These are phyloP conservation scores for Archocentrus centrarchus DNA, from an alignment of 2,113 vertebrate genomes.

Conservation along the genomic window DNA sequence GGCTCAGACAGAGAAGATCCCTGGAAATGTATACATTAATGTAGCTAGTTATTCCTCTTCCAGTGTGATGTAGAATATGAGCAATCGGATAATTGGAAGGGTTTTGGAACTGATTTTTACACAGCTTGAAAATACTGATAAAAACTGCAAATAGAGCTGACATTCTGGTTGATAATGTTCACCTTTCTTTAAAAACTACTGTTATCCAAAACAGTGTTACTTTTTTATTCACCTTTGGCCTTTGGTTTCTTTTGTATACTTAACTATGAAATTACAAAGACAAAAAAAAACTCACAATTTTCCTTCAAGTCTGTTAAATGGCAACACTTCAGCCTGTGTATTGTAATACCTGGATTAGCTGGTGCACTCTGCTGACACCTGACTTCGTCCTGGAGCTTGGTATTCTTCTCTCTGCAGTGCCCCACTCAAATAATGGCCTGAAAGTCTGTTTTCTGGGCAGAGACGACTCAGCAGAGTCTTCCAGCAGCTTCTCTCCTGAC, in stretches of 20 bases:
- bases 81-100: neutral
- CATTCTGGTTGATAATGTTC: too few species aligned
- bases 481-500: neutral
- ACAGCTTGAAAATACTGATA: too few species aligned
- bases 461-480: slow-evolving; percentile 60
- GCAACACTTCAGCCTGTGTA: neutral
- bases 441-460: slow-evolving; percentile 72
- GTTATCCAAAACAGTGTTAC: too few species aligned
- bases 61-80: neutral
- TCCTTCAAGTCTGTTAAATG: too few species aligned
- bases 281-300: neutral
- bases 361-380: neutral
- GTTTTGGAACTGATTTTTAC: too few species aligned
- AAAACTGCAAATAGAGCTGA: too few species aligned
- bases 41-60: neutral
- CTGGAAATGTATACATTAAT: slow-evolving; percentile 20
- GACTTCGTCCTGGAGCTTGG: neutral
- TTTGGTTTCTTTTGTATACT: too few species aligned
- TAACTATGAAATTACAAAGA: neutral
- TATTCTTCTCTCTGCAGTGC: neutral
- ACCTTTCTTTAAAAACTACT: too few species aligned
- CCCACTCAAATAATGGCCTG: slow-evolving; percentile 80
- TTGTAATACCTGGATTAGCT: slow-evolving; percentile 33
- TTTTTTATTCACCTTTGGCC: too few species aligned
- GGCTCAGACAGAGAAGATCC: slow-evolving; percentile 64